Percentiles rank a stretch among this genome's conserved stretches.
These are phyloP conservation scores for Nannoperca australis DNA, from an alignment of 2,797 vertebrate genomes.

Conservation along the genomic window DNA sequence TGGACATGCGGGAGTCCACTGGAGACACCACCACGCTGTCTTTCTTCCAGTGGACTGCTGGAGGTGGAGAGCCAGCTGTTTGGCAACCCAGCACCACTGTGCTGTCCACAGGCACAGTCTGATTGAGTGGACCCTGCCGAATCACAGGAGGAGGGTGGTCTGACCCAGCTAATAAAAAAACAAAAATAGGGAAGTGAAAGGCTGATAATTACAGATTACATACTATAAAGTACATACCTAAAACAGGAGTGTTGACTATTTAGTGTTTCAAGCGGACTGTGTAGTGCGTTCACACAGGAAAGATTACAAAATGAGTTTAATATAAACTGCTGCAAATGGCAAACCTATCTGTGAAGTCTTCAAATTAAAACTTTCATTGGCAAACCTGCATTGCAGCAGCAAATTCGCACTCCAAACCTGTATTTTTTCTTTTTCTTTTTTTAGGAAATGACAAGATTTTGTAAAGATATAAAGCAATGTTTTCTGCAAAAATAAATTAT, in stretches of 20 bases:
- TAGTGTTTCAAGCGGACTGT: neutral
- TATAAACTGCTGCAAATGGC: neutral
- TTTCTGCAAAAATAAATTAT: neutral
- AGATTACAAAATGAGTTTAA: neutral
- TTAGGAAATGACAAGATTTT: neutral
- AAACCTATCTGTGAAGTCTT: neutral
- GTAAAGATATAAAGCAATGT: neutral
- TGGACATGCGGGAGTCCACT: conserved; percentile 91
- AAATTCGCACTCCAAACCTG: neutral
- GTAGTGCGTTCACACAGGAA: neutral
- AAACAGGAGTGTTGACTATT: neutral
- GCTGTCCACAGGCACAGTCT: conserved; percentile 93
- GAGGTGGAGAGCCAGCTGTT: conserved; percentile 87
- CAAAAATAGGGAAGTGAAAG: neutral
- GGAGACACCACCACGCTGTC: conserved; percentile 89
- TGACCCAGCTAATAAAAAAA: conserved; percentile 84
- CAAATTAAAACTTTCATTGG: neutral
- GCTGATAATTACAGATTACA: neutral
- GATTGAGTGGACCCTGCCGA: conserved; percentile 93
- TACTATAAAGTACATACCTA: neutral
- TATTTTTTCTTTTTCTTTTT: neutral
- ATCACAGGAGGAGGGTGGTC: conserved; percentile 96
- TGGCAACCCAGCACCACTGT: conserved; percentile 90
- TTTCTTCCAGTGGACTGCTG: conserved; percentile 93
- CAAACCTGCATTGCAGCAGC: neutral